Conservation (phyloP, 2,113 vertebrate species). For the Gasterosteus aculeatus region DNA sequence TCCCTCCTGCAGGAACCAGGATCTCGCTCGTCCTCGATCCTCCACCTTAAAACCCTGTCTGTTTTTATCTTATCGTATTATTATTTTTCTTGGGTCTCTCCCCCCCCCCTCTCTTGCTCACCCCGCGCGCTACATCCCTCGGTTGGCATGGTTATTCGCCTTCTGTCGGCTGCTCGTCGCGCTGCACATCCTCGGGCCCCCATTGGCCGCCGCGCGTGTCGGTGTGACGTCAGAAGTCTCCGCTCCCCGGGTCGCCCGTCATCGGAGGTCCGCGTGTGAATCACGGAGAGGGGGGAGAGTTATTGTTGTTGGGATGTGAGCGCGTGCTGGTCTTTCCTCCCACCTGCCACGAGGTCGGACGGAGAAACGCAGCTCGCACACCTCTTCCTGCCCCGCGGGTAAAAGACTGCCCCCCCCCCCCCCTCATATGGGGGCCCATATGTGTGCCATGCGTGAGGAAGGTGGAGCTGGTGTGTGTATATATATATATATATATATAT, state of each 20-base stretch:
- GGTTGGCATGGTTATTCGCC: constrained; percentile 74
- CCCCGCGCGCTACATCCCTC: constrained; percentile 60
- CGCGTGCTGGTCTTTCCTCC: not conserved
- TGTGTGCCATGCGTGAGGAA: too few species aligned
- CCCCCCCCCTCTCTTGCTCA: constrained; percentile 10
- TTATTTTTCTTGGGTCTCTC: constrained; percentile 26
- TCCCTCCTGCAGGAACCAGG: constrained; percentile 42
- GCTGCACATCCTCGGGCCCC: constrained; percentile 66
- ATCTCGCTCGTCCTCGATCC: constrained; percentile 8
- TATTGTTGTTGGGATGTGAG: not conserved
- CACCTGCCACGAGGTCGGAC: not conserved
- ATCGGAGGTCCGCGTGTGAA: constrained; percentile 64
- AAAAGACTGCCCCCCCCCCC: not conserved
- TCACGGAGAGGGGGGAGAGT: constrained; percentile 46
- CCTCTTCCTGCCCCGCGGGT: not conserved
- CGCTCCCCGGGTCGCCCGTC: constrained; percentile 63
- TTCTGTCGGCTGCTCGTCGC: constrained; percentile 68
- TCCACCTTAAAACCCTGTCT: constrained; percentile 14
- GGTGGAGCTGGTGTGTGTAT: too few species aligned
- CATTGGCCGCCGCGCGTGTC: constrained; percentile 69
- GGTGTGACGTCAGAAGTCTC: constrained; percentile 75
- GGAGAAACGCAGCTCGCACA: not conserved
- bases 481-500: too few species aligned
- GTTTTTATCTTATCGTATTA: not conserved
- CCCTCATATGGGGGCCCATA: too few species aligned